These are phyloP conservation scores for Platycheirus albimanus DNA, from an alignment of 2,888 invertebrate species.

Conservation along the genomic window DNA sequence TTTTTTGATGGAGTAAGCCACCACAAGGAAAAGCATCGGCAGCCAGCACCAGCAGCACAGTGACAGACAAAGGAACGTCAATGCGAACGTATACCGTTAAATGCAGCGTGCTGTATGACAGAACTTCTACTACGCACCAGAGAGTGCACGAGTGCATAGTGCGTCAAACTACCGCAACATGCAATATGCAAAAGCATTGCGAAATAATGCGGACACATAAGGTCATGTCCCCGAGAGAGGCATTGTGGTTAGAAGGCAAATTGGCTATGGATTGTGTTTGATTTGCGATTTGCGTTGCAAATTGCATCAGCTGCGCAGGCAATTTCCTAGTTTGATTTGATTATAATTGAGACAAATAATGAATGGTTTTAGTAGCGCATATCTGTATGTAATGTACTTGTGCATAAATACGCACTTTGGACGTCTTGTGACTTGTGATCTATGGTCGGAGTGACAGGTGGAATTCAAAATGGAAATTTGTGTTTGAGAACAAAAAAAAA, in stretches of 20 bases:
- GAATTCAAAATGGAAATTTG: conserved; percentile 9
- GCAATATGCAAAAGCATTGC: conserved; percentile 68
- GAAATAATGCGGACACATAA: conserved; percentile 63
- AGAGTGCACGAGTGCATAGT: conserved; percentile 15
- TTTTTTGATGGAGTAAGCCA: conserved; percentile 21
- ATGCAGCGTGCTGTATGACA: too few relatives aligned
- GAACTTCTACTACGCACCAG: too few relatives aligned
- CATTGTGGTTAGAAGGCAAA: conserved; percentile 48
- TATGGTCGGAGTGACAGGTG: conserved; percentile 26
- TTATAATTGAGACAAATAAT: conserved; percentile 39
- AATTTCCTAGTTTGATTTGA: conserved; percentile 58
- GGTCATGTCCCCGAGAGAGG: conserved; percentile 60
- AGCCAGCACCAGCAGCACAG: not conserved
- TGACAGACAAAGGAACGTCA: conserved; percentile 63
- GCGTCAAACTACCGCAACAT: conserved; percentile 50
- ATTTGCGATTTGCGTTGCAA: conserved; percentile 65
- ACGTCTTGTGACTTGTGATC: conserved; percentile 25
- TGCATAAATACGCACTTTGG: conserved; percentile 5
- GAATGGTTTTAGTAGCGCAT: not conserved
- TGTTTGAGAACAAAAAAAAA: not conserved
- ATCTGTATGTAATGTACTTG: too few relatives aligned
- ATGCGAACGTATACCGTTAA: too few relatives aligned
- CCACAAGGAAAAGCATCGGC: conserved; percentile 32
- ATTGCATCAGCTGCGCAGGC: conserved; percentile 40
- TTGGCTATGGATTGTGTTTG: conserved; percentile 35